Percentiles rank a stretch among this genome's conserved stretches.
These are phyloP conservation scores for Poeciliopsis turneri DNA, from an alignment of 2,797 vertebrate genomes.

Conservation along the genomic window DNA sequence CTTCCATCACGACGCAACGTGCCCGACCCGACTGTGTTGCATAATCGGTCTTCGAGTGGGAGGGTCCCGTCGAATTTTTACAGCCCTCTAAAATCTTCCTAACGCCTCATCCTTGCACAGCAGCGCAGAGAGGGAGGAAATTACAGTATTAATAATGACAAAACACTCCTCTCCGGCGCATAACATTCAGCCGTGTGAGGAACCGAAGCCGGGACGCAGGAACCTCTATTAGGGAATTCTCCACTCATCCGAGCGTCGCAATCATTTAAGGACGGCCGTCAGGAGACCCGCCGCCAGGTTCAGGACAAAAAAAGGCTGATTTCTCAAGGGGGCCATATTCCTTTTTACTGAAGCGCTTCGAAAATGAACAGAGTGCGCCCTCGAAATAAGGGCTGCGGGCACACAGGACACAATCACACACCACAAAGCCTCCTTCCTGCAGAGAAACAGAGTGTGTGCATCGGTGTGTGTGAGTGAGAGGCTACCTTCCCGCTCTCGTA, in stretches of 20 bases:
- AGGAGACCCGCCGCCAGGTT: neutral
- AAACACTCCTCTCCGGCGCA: neutral
- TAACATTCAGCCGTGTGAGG: neutral
- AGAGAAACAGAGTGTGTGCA: neutral
- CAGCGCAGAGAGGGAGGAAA: neutral
- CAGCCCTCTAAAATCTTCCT: neutral
- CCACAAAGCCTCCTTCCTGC: conserved; percentile 45
- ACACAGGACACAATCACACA: conserved; percentile 33
- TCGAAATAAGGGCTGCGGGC: conserved; percentile 23
- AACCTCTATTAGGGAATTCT: neutral
- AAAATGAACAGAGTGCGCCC: conserved; percentile 11
- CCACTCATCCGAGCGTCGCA: neutral
- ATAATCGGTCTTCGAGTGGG: conserved; percentile 28
- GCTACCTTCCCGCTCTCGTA: conserved; percentile 49
- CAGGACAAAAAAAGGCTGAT: conserved; percentile 1
- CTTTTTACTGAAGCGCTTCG: conserved; percentile 12
- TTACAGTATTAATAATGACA: neutral
- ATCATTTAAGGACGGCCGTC: neutral
- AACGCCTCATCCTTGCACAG: neutral
- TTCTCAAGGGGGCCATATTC: conserved; percentile 16
- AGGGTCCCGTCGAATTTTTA: conserved; percentile 25
- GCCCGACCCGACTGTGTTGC: conserved; percentile 31
- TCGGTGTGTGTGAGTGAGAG: neutral
- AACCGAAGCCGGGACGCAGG: neutral
- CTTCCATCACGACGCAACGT: neutral